These are phyloP conservation scores for Drosophila jambulina DNA, from an alignment of 1,140 invertebrate genomes.

Conservation along the genomic window DNA sequence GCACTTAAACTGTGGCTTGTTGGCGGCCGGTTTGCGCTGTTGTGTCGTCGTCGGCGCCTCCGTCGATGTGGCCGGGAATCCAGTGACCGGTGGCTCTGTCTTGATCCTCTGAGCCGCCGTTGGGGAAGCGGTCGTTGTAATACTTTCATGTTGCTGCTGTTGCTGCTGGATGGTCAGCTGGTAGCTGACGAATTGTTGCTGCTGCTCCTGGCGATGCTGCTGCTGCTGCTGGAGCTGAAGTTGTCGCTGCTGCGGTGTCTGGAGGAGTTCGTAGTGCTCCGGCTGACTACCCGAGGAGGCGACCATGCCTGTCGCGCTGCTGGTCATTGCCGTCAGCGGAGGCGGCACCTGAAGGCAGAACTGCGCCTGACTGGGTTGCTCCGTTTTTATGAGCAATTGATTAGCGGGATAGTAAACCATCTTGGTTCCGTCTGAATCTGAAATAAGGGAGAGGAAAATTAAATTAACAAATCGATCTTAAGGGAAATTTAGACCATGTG, in stretches of 20 bases:
- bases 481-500: too few species aligned
- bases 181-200: constrained; percentile 52
- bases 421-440: constrained; percentile 74
- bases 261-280: constrained; percentile 70
- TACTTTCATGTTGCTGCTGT: constrained; percentile 66
- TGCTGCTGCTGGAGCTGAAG: constrained; percentile 50
- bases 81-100: constrained; percentile 35
- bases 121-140: constrained; percentile 55
- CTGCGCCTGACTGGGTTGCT: constrained; percentile 75
- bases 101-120: constrained; percentile 49
- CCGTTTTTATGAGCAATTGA: constrained; percentile 83
- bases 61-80: constrained; percentile 8
- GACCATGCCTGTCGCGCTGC: constrained; percentile 7
- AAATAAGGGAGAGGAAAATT: constrained; percentile 4
- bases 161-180: constrained; percentile 62
- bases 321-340: constrained; percentile 41
- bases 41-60: constrained; percentile 7
- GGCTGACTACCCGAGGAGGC: constrained; percentile 50
- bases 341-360: constrained; percentile 67
- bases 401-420: constrained; percentile 84
- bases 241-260: constrained; percentile 71
- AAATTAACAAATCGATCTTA: too few species aligned
- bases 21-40: constrained; percentile 56
- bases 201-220: constrained; percentile 38
- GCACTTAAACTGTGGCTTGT: constrained; percentile 85